A percentile compares a stretch with the other conserved stretches of the same genome.
Conservation (phyloP, 2,888 invertebrate genomes). For the Drosophila mayaguana region DNA sequence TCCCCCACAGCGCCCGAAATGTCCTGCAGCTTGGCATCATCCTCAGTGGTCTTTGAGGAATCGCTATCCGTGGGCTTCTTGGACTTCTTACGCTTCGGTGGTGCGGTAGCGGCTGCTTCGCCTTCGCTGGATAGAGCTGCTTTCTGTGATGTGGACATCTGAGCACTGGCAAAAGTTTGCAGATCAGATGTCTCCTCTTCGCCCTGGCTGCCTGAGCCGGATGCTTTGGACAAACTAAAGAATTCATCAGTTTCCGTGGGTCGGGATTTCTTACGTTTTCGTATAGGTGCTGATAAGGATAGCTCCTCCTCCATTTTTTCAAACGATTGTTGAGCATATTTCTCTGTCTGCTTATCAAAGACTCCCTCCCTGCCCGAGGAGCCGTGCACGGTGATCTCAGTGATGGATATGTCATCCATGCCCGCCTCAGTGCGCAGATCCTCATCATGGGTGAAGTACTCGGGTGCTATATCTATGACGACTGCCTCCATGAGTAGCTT, state of each 20-base stretch:
- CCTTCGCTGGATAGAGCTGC: constrained; percentile 21
- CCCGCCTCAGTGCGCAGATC: constrained; percentile 94
- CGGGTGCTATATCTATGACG: constrained; percentile 94
- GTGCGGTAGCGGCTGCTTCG: constrained; percentile 62
- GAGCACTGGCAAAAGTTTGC: constrained; percentile 89
- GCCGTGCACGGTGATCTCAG: constrained; percentile 89
- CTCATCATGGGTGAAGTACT: constrained; percentile 92
- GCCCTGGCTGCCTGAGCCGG: constrained; percentile 67
- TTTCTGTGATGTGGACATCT: constrained; percentile 84
- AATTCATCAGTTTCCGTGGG: constrained; percentile 89
- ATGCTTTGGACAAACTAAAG: constrained; percentile 88
- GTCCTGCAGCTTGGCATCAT: constrained; percentile 85
- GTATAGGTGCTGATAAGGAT: constrained; percentile 86
- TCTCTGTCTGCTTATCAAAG: constrained; percentile 86
- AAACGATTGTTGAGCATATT: constrained; percentile 83
- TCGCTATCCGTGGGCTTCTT: constrained; percentile 84
- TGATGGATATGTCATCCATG: constrained; percentile 93
- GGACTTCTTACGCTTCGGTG: constrained; percentile 82
- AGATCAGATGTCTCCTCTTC: constrained; percentile 88
- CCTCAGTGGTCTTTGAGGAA: constrained; percentile 84
- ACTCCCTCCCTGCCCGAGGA: constrained; percentile 85
- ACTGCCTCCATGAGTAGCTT: constrained; percentile 96
- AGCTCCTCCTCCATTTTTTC: constrained; percentile 86
- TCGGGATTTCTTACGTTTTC: constrained; percentile 88
- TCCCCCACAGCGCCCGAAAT: constrained; percentile 87